Evolutionary conservation across 2,888 invertebrate species (phyloP).

Genomic region (Uropetala carovei): DNA sequence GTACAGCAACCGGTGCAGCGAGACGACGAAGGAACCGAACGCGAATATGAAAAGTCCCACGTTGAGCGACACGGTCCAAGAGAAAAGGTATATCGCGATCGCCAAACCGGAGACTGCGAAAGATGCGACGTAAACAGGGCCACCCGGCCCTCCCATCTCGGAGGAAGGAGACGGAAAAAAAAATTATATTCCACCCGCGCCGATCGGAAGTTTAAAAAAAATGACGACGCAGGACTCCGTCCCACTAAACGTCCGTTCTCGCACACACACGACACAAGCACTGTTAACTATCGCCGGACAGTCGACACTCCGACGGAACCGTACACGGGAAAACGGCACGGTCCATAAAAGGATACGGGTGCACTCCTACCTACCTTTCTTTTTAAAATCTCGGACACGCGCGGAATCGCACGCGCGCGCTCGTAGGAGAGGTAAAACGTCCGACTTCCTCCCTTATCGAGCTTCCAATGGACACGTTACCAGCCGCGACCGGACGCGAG

Average conservation of each 20-base stretch:
- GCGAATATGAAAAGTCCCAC: constrained; percentile 29
- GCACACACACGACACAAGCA: not conserved
- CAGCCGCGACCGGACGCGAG: not conserved
- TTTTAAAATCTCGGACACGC: no score
- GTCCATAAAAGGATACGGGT: not conserved
- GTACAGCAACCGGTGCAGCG: not conserved
- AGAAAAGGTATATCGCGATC: not conserved
- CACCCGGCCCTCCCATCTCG: not conserved
- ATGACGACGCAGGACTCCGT: no score
- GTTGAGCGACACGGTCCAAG: constrained; percentile 35
- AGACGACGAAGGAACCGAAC: constrained; percentile 10
- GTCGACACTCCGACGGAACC: no score
- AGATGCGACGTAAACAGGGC: not conserved
- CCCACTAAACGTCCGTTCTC: not conserved
- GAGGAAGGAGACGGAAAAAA: not conserved
- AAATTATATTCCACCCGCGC: no score
- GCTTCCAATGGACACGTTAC: not conserved
- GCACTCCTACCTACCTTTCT: not conserved
- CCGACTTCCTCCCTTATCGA: not conserved
- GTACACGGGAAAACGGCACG: not conserved
- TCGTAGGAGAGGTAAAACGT: not conserved
- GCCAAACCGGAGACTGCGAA: not conserved
- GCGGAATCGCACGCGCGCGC: no score
- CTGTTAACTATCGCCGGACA: no score
- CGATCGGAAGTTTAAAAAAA: no score